Evolutionary conservation across 2,797 vertebrate species (phyloP), one percentile per base, ranked within the genome.

Genomic region (Pagetopsis macropterus): DNA sequence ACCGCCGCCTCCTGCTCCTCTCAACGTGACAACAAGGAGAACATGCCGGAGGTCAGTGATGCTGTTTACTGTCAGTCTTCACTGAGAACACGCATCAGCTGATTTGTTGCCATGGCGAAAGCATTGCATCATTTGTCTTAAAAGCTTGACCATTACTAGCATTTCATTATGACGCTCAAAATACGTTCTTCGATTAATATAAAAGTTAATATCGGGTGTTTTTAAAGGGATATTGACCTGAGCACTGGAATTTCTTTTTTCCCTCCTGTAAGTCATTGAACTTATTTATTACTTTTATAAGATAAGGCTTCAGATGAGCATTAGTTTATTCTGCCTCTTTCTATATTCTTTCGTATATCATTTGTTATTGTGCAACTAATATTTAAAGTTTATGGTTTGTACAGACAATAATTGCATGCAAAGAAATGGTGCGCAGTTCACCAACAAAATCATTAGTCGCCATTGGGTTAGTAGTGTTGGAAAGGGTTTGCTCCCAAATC

Each of bases 1-100:
- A 37, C 54, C 1, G 43, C 60, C 31, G 17, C 75, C 19, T 65
- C 65, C 5, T 21, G 21, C 21, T 1, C 9, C 0, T 75, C 76
- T 10, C 65, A 76, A 1, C 55, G 57, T 0, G 87, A 89, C 40
- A 94, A 98, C 82, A 98, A 99, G 84, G 97, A 99, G 83, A 99
- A 99, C 23, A 84, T 97, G 49, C 94, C 95, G 51, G 76, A 93
- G 89, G 93, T 94, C 41, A 70, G 92, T 66, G 40, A 0, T 3
- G 5, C 9, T 12, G 1, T 14, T 27, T 27, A 27, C 27, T 27
- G 27, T 27, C 27, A 5, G 27, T 27, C 27, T 27, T 27, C 27
- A 27, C 27, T 27, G 4, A 27, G 27, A 5, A 27, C 27, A 27
- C 27, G 5, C 27, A 5, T 27, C 27, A 52, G 15, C 4, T 41